A percentile compares a stretch with the other conserved stretches of the same genome.
phyloP scores from a whole-genome alignment of 2,113 vertebrate genomes.

The Xiphophorus hellerii region DNA sequence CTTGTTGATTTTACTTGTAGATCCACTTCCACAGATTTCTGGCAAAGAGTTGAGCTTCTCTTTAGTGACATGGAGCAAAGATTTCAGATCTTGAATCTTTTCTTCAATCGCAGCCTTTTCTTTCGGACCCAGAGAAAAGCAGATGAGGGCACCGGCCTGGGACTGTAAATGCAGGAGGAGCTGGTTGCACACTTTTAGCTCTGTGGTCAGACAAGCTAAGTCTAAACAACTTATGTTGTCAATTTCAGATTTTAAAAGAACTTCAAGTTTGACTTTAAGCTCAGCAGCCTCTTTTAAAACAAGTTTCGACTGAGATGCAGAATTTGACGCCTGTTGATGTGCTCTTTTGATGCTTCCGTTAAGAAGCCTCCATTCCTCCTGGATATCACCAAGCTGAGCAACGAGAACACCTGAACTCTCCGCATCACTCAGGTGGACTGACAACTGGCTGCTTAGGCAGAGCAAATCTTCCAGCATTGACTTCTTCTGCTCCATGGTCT shows the following conservation, averaged over 20 bases:
- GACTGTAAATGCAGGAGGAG: conserved; percentile 77
- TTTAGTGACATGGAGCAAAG: conserved; percentile 70
- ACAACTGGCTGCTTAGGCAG: conserved; percentile 76
- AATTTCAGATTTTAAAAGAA: conserved; percentile 59
- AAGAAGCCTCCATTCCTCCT: conserved; percentile 83
- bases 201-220: conserved; percentile 66
- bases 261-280: conserved; percentile 75
- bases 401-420: conserved; percentile 83
- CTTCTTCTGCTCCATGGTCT: conserved; percentile 78
- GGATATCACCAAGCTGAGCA: conserved; percentile 83
- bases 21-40: conserved; percentile 18
- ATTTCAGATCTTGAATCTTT: conserved; percentile 76
- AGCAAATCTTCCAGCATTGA: conserved; percentile 75
- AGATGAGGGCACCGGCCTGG: conserved; percentile 79
- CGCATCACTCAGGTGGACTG: conserved; percentile 72
- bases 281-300: conserved; percentile 74
- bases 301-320: conserved; percentile 70
- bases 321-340: conserved; percentile 72
- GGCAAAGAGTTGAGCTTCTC: conserved; percentile 49
- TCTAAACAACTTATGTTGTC: conserved; percentile 42
- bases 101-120: conserved; percentile 81
- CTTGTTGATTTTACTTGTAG: conserved; percentile 67
- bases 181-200: conserved; percentile 78
- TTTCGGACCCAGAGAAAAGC: conserved; percentile 83
- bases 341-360: conserved; percentile 80